Percentiles rank a stretch among this genome's conserved stretches.
Evolutionary conservation across 2,797 vertebrate species (phyloP).

Genomic region (Oceanodroma leucorhoa): DNA sequence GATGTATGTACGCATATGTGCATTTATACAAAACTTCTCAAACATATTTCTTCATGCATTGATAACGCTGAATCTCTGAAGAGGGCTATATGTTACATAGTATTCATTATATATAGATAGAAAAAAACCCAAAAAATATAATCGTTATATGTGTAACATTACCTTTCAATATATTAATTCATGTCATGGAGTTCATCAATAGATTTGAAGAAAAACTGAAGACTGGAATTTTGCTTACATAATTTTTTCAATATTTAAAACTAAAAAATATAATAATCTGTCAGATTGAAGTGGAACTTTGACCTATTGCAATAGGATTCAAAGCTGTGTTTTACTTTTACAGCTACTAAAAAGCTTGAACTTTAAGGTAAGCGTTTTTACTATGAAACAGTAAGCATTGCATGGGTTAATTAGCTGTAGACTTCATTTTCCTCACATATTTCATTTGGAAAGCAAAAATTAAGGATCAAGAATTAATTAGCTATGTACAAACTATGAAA

Average conservation of each 20-base stretch:
- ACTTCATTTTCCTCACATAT: slow-evolving; percentile 48
- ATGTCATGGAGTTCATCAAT: not conserved
- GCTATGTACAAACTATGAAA: slow-evolving; percentile 27
- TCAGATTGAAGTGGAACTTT: not conserved
- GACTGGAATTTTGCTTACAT: not conserved
- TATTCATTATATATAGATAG: not conserved
- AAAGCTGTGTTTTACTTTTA: not conserved
- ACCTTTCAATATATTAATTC: not conserved
- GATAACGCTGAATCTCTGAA: not conserved
- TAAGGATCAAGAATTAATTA: slow-evolving; percentile 48
- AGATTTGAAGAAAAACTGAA: not conserved
- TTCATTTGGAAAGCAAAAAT: slow-evolving; percentile 35
- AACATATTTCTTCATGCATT: not conserved
- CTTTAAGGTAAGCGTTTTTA: not conserved
- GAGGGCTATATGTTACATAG: not conserved
- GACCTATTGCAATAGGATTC: not conserved
- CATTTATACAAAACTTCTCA: not conserved
- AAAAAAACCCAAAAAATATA: not conserved
- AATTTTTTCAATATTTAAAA: not conserved
- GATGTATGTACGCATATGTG: not conserved
- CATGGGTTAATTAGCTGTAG: slow-evolving; percentile 43
- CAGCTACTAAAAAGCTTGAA: not conserved
- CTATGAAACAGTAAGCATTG: not conserved
- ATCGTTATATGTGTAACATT: not conserved
- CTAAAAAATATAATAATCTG: not conserved